Evolutionary conservation across 1,140 invertebrate genomes (phyloP).

Genomic region (Euglossa dilemma): DNA sequence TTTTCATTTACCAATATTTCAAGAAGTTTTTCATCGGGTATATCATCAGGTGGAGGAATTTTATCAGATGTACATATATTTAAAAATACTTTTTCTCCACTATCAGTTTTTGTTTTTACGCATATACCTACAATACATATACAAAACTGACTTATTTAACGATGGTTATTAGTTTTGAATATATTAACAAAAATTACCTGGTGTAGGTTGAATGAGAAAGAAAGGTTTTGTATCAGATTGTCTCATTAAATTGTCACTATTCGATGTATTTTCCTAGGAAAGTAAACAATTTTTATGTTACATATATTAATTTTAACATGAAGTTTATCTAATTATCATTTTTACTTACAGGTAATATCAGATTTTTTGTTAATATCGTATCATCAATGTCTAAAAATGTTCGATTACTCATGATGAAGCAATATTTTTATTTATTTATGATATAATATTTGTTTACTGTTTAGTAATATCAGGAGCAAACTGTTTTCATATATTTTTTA

Average conservation of each 20-base stretch:
- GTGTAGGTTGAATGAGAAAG: constrained; percentile 67
- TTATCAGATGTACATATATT: constrained; percentile 90
- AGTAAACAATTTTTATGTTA: constrained; percentile 6
- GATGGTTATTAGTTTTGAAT: not conserved
- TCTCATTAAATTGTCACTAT: constrained; percentile 58
- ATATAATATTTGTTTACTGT: not conserved
- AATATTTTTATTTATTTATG: not conserved
- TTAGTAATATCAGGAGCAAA: not conserved
- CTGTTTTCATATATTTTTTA: not conserved
- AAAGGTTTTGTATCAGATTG: constrained; percentile 56
- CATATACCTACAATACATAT: constrained; percentile 88
- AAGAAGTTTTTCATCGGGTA: constrained; percentile 89
- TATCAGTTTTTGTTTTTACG: constrained; percentile 89
- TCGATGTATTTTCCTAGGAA: constrained; percentile 48
- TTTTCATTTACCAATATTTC: constrained; percentile 87
- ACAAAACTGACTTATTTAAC: constrained; percentile 24
- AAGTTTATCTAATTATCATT: constrained; percentile 30
- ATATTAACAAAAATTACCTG: constrained; percentile 60
- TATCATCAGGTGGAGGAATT: constrained; percentile 91
- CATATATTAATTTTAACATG: not conserved
- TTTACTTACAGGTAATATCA: constrained; percentile 68
- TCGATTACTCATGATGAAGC: constrained; percentile 15
- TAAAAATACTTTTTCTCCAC: constrained; percentile 89
- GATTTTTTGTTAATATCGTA: constrained; percentile 64
- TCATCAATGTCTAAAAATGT: constrained; percentile 71